phyloP scores from a whole-genome alignment of 1,140 invertebrate species.

The Meloidogyne chitwoodi region DNA sequence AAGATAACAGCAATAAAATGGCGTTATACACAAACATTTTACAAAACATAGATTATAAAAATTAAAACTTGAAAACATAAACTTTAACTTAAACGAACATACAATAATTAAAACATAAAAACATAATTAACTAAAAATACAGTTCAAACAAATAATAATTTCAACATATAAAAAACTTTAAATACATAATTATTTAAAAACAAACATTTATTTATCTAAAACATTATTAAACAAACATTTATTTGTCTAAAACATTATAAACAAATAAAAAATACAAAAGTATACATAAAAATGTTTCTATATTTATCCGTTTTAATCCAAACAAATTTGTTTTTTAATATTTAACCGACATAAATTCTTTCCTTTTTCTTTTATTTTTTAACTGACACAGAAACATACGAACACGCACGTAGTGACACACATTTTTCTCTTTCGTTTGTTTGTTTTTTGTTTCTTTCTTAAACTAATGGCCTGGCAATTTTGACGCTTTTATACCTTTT shows the following conservation, averaged over 20 bases:
- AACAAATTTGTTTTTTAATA: not conserved
- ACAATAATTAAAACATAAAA: not conserved
- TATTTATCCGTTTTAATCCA: not conserved
- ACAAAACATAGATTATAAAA: not conserved
- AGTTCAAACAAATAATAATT: not conserved
- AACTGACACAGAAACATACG: not conserved
- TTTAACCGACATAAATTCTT: not conserved
- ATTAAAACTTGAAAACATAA: not conserved
- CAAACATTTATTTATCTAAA: too few species aligned
- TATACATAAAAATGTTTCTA: not conserved
- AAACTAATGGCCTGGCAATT: not conserved
- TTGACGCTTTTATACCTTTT: not conserved
- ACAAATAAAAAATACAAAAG: not conserved
- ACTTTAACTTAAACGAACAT: not conserved
- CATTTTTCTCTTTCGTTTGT: not conserved
- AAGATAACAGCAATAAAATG: not conserved
- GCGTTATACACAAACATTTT: not conserved
- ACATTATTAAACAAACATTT: not conserved
- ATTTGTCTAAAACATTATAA: not conserved
- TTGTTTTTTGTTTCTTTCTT: not conserved
- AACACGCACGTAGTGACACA: not conserved
- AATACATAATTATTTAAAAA: not conserved
- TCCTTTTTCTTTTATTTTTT: not conserved
- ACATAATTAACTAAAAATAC: not conserved
- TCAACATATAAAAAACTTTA: not conserved